These are phyloP conservation scores for Emys orbicularis DNA, from an alignment of 2,797 vertebrate species.

Conservation along the genomic window DNA sequence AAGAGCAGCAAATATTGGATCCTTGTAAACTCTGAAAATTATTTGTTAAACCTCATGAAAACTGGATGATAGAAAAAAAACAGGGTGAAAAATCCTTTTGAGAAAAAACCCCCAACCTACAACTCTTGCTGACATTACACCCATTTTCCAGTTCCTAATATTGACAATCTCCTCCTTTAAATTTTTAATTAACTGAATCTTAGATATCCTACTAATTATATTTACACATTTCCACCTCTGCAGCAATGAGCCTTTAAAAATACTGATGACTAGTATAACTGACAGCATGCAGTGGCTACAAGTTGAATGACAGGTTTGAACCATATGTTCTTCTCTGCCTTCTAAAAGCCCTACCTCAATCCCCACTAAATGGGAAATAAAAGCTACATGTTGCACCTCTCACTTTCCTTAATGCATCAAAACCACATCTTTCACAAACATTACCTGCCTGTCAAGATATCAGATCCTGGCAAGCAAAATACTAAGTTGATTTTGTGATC, in stretches of 20 bases:
- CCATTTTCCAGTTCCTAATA: not conserved
- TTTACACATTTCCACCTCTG: not conserved
- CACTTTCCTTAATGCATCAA: constrained; percentile 4
- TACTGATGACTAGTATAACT: not conserved
- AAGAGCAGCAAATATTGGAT: not conserved
- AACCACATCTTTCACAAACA: constrained; percentile 43
- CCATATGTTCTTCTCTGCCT: not conserved
- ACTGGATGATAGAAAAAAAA: not conserved
- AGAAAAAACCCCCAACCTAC: not conserved
- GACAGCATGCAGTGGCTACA: not conserved
- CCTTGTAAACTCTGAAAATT: constrained; percentile 8
- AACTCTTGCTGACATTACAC: not conserved
- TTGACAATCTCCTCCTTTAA: not conserved
- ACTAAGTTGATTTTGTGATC: constrained; percentile 24
- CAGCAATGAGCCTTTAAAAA: not conserved
- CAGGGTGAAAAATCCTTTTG: not conserved
- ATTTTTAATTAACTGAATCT: not conserved
- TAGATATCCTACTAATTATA: not conserved
- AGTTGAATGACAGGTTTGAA: not conserved
- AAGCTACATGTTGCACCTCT: constrained; percentile 19
- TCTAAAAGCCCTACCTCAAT: constrained; percentile 19
- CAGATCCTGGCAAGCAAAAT: constrained; percentile 4
- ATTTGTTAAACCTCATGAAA: constrained; percentile 23
- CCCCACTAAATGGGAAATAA: constrained; percentile 39
- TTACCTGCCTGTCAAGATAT: constrained; percentile 28